phyloP scores from a whole-genome alignment of 2,113 vertebrate genomes.

The Cnemophilus loriae region DNA sequence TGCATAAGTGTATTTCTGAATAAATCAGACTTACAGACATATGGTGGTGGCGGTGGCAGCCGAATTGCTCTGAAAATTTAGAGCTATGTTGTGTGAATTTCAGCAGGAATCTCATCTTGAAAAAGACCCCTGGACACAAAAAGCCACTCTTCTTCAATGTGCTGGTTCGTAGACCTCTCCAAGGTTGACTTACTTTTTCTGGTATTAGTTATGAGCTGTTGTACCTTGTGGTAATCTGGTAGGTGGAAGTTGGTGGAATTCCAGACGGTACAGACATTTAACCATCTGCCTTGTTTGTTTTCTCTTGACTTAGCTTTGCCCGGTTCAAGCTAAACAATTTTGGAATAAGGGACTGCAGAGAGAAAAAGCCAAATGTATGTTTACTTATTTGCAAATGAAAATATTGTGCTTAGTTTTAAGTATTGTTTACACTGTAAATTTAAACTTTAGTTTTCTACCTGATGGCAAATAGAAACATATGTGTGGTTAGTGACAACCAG shows the following conservation, averaged over 20 bases:
- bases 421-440: background rate
- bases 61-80: background rate
- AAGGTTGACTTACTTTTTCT: slow-evolving; percentile 36
- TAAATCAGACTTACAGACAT: background rate
- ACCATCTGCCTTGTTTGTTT: slow-evolving; percentile 41
- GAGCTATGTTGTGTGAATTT: background rate
- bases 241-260: background rate
- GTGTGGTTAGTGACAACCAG: background rate
- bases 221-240: background rate
- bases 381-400: background rate
- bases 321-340: background rate
- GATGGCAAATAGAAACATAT: background rate
- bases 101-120: background rate
- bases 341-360: background rate
- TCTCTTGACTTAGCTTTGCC: background rate
- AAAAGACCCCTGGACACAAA: background rate
- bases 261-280: background rate
- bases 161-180: background rate
- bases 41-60: background rate
- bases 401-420: background rate
- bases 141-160: background rate
- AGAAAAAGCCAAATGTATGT: background rate
- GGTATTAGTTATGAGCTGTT: background rate
- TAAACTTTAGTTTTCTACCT: slow-evolving; percentile 47
- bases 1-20: background rate